A percentile compares a stretch with the other conserved stretches of the same genome.
phyloP scores from a whole-genome alignment of 2,113 vertebrate species.

The Chrysochloris asiatica region DNA sequence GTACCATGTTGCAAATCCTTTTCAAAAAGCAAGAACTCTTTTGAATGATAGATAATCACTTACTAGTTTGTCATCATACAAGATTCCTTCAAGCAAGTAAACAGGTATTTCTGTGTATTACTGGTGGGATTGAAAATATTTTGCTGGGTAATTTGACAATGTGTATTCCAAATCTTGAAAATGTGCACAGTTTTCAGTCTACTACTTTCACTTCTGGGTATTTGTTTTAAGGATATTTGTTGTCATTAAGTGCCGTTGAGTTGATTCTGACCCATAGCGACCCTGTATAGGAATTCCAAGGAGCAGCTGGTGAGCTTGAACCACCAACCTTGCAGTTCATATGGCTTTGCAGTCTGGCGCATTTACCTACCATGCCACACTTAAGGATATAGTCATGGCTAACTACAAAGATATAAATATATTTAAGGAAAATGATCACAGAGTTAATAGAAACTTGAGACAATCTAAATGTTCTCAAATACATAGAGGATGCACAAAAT shows the following conservation, averaged over 20 bases:
- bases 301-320: no score
- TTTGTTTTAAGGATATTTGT: no score
- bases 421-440: not conserved
- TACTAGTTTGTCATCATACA: not conserved
- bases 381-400: no score
- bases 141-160: not conserved
- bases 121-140: not conserved
- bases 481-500: not conserved
- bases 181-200: not conserved
- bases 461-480: not conserved
- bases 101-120: not conserved
- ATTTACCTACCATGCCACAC: no score
- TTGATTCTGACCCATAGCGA: no score
- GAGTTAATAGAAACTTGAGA: not conserved
- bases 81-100: not conserved
- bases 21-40: conserved; percentile 16
- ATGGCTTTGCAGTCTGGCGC: no score
- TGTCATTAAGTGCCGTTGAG: no score
- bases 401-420: no score
- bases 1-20: not conserved
- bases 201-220: not conserved
- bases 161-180: not conserved
- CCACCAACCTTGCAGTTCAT: no score
- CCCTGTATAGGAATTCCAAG: no score
- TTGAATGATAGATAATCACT: not conserved